Evolutionary conservation across 2,888 invertebrate species (phyloP).

Genomic region (Nymphalis c-album): DNA sequence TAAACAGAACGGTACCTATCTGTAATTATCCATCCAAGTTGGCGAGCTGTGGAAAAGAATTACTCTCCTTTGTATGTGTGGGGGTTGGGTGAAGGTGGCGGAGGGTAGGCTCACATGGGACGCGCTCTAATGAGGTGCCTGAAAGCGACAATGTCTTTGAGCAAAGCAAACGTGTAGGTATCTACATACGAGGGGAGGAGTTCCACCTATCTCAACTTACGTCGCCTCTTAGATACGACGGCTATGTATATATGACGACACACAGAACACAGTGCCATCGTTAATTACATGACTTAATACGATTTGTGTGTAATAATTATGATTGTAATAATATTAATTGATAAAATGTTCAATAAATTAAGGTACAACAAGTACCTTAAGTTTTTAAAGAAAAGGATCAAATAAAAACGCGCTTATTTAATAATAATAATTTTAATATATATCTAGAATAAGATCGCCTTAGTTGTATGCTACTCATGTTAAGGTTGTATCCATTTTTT

Average conservation of each 20-base stretch:
- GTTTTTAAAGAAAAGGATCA: background rate
- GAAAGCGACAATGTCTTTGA: slow-evolving; percentile 82
- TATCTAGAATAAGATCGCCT: no score
- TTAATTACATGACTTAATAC: background rate
- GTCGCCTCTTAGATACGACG: slow-evolving; percentile 46
- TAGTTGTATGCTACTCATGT: no score
- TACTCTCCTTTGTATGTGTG: slow-evolving; percentile 64
- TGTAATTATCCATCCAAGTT: slow-evolving; percentile 79
- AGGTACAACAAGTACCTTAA: background rate
- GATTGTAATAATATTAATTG: no score
- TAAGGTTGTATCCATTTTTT: no score
- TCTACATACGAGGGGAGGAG: slow-evolving; percentile 74
- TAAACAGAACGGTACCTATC: slow-evolving; percentile 62
- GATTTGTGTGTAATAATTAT: background rate
- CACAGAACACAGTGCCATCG: slow-evolving; percentile 13
- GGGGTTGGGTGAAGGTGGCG: slow-evolving; percentile 48
- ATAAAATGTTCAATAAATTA: background rate
- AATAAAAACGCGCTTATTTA: background rate
- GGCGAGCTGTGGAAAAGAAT: slow-evolving; percentile 78
- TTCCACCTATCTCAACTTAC: slow-evolving; percentile 54
- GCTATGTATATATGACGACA: slow-evolving; percentile 40
- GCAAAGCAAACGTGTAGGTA: slow-evolving; percentile 80
- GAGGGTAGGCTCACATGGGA: slow-evolving; percentile 78
- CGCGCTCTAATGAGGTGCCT: slow-evolving; percentile 82
- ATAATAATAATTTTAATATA: background rate